These are phyloP conservation scores for Notolabrus celidotus DNA, from an alignment of 2,797 vertebrate genomes.

Conservation along the genomic window DNA sequence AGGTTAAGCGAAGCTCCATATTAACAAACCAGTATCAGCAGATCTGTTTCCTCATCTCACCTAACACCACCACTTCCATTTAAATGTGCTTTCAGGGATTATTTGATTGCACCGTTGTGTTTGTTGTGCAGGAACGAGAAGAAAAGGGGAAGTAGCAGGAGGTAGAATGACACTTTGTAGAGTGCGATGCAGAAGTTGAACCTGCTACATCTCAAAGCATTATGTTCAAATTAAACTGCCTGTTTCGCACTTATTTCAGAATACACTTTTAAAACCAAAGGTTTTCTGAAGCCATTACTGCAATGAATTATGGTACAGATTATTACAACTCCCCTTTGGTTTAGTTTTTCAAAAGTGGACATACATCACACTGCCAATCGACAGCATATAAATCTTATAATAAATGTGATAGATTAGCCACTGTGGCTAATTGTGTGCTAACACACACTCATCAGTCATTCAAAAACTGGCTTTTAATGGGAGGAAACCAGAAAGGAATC, in stretches of 20 bases:
- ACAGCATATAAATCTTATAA: constrained; percentile 80
- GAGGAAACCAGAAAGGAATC: constrained; percentile 78
- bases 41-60: constrained; percentile 56
- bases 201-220: background rate
- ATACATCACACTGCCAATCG: constrained; percentile 76
- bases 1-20: constrained; percentile 71
- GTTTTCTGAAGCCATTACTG: constrained; percentile 63
- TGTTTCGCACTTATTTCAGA: constrained; percentile 40
- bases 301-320: constrained; percentile 75
- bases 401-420: constrained; percentile 80
- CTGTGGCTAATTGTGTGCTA: constrained; percentile 81
- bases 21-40: constrained; percentile 72
- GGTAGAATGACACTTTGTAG: constrained; percentile 4
- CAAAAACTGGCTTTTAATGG: constrained; percentile 83
- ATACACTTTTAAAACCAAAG: constrained; percentile 48
- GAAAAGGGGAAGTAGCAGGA: background rate
- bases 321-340: constrained; percentile 76
- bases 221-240: constrained; percentile 30
- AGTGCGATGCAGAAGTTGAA: constrained; percentile 1
- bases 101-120: background rate
- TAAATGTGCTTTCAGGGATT: background rate
- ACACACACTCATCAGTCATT: constrained; percentile 83
- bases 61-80: constrained; percentile 34
- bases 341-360: constrained; percentile 72
- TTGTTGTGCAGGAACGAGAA: constrained; percentile 9